A percentile compares a stretch with the other conserved stretches of the same genome.
phyloP scores from a whole-genome alignment of 2,113 vertebrate species.

The Rhinolophus ferrumequinum region DNA sequence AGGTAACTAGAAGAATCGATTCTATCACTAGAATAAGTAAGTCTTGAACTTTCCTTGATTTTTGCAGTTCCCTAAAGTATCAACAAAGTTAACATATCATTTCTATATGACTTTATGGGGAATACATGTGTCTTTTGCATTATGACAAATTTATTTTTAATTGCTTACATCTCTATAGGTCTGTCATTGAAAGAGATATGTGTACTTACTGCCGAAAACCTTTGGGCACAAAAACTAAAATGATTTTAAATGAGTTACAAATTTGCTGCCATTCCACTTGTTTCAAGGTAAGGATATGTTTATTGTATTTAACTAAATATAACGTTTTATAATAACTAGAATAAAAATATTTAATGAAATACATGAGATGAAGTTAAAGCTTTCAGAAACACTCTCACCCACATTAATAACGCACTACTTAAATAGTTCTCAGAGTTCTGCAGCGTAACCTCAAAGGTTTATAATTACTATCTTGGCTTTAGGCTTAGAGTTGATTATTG shows the following conservation, averaged over 20 bases:
- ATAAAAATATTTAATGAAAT: constrained; percentile 59
- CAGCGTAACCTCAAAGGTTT: constrained; percentile 17
- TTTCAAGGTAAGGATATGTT: constrained; percentile 91
- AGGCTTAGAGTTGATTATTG: constrained; percentile 42
- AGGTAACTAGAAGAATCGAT: constrained; percentile 5
- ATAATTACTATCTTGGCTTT: constrained; percentile 33
- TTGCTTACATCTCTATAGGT: constrained; percentile 84
- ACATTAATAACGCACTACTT: constrained; percentile 55
- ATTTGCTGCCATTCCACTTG: constrained; percentile 96
- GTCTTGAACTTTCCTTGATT: not conserved
- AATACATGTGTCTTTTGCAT: not conserved
- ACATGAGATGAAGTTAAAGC: constrained; percentile 2
- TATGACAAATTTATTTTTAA: constrained; percentile 54
- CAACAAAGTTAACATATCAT: not conserved
- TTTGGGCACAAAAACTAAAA: constrained; percentile 92
- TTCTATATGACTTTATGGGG: not conserved
- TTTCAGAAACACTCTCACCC: not conserved
- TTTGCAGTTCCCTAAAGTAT: constrained; percentile 13
- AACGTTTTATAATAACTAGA: not conserved
- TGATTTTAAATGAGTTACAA: constrained; percentile 94
- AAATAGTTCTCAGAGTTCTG: constrained; percentile 27
- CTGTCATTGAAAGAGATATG: constrained; percentile 92
- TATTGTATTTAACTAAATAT: constrained; percentile 60
- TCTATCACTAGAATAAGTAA: constrained; percentile 28
- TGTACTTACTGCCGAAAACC: constrained; percentile 94